phyloP scores from a whole-genome alignment of 2,113 vertebrate genomes.

The Felis catus region F.catus_Fca126_mat1.0 CM031412.1:57695501-57696000 shows the following conservation, averaged over 20 bases:
- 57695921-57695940: not conserved
- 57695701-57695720: constrained; percentile 15
- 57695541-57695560: not conserved
- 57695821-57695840: constrained; percentile 41
- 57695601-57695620: not conserved
- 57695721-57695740: constrained; percentile 45
- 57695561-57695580: not conserved
- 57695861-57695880: not conserved
- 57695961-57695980: not conserved
- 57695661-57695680: constrained; percentile 31
- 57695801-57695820: not conserved
- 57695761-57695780: constrained; percentile 34
- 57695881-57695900: not conserved
- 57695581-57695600: not conserved
- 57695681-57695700: constrained; percentile 41
- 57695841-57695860: constrained; percentile 48
- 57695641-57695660: constrained; percentile 31
- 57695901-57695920: accelerated
- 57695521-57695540: not conserved
- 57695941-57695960: not conserved
- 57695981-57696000: not conserved
- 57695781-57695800: not conserved
- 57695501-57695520: not conserved
- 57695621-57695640: not conserved
- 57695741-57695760: constrained; percentile 43